Base-by-base conservation (phyloP, 1,140 invertebrate genomes). In the Lethrus apterus region DNA sequence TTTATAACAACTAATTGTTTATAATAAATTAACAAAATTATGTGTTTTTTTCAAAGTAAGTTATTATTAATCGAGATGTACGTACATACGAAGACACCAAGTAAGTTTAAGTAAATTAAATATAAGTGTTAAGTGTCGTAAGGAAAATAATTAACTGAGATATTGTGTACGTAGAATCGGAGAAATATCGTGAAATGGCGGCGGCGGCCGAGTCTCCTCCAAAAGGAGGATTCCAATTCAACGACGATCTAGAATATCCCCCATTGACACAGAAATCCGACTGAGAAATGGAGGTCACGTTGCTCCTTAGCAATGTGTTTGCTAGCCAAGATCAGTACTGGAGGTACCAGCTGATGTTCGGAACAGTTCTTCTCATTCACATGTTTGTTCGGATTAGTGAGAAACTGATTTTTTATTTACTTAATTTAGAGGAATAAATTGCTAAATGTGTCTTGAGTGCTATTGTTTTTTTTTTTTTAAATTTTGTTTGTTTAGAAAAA, bases 181-280 rank as follows among this genome's bases (percentile, higher is more conserved):
- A 87, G 61, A 86, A 86, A 61, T 80, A 81, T 57, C 71, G 76
- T 26, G 82, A 84, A 65, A 81, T 86, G 73, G 74, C 76, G 55
- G 74, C 77, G 46, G 81, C 81, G 30, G 77, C 75, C 11, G 76
- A 78, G 60, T 76, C 75, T 48, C 77, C 81, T 29, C 78, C 81
- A 29, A 76, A 79, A 52, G 73, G 74, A 43, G 68, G 74, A 41
- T 81, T 88, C 64, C 78, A 82, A 59, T 73, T 89, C 61, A 80
- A 85, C 60, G 85, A 91, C 67, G 85, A 86, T 44, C 72, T 75
- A 42, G 86, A 91, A 68, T 90, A 89, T 70, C 86, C 88, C 50
- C 86, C 86, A 49, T 81, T 89, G 33, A 78, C 77, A 7, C 79
- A 83, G 57, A 78, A 80, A 54, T 75, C 73, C 51, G 79, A 80